These are phyloP conservation scores for Macrophya alboannulata DNA, from an alignment of 2,888 invertebrate species.

Conservation along the genomic window DNA sequence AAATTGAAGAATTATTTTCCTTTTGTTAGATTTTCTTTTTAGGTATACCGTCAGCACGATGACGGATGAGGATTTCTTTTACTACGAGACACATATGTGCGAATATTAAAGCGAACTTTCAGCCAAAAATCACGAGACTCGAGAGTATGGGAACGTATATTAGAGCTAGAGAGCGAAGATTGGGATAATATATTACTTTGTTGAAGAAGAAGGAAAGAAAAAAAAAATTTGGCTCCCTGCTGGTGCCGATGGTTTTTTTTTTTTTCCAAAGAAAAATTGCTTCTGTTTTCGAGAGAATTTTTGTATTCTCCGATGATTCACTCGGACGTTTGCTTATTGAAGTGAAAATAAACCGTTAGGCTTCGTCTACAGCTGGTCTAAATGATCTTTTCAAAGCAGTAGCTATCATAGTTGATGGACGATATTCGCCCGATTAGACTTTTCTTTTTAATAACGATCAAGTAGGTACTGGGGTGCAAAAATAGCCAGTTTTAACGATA, in stretches of 20 bases:
- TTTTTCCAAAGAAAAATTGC: neutral
- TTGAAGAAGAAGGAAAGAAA: neutral
- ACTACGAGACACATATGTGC: conserved; percentile 1
- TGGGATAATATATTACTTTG: neutral
- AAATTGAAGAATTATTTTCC: conserved; percentile 1
- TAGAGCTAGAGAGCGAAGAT: neutral
- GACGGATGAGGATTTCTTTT: conserved; percentile 29
- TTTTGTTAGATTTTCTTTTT: neutral
- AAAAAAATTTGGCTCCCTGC: neutral
- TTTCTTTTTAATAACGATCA: neutral
- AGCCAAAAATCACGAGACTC: neutral
- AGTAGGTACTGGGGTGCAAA: neutral
- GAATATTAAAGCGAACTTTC: conserved; percentile 3
- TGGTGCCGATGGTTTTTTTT: neutral
- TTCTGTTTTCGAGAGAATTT: neutral
- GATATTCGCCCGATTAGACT: neutral
- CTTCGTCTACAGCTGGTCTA: neutral
- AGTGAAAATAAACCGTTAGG: neutral
- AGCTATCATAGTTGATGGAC: conserved; percentile 14
- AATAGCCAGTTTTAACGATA: neutral
- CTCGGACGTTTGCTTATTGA: neutral
- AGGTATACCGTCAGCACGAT: neutral
- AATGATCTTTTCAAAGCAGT: neutral
- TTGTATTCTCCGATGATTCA: neutral
- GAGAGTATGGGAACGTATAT: neutral